phyloP scores from a whole-genome alignment of 2,113 vertebrate genomes.

The Zingel zingel region DNA sequence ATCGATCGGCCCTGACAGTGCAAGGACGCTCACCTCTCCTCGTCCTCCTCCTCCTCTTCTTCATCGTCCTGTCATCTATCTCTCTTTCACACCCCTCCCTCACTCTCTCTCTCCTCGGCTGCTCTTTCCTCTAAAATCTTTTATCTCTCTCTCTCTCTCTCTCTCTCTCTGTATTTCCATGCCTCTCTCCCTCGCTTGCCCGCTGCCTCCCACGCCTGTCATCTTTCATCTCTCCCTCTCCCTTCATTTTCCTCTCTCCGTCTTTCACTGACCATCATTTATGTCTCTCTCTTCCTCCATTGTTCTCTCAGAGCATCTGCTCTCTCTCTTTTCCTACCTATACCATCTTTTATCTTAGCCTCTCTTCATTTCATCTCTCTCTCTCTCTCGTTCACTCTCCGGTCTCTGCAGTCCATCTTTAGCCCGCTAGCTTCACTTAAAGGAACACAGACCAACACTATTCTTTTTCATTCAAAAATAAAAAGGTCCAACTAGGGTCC shows the following conservation, averaged over 20 bases:
- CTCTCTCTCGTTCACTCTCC: no score
- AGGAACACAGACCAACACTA: slow-evolving; percentile 43
- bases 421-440: slow-evolving; percentile 30
- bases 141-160: slow-evolving; percentile 45
- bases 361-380: slow-evolving; percentile 54
- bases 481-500: background rate
- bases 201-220: slow-evolving; percentile 72
- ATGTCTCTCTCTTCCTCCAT: slow-evolving; percentile 69
- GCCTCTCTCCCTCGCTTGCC: slow-evolving; percentile 44
- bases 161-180: background rate
- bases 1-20: slow-evolving; percentile 84
- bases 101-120: slow-evolving; percentile 29
- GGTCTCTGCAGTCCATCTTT: slow-evolving; percentile 74
- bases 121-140: slow-evolving; percentile 64
- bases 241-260: slow-evolving; percentile 62
- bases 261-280: slow-evolving; percentile 69
- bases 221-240: slow-evolving; percentile 75
- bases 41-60: slow-evolving; percentile 64
- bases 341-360: slow-evolving; percentile 66
- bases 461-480: background rate
- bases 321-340: slow-evolving; percentile 51
- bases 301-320: slow-evolving; percentile 77
- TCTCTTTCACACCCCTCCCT: slow-evolving; percentile 50
- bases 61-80: slow-evolving; percentile 75
- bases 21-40: slow-evolving; percentile 83